A percentile compares a stretch with the other conserved stretches of the same genome.
These are phyloP conservation scores for Protaetia brevitarsis DNA, from an alignment of 1,140 invertebrate genomes.

Conservation along the genomic window DNA sequence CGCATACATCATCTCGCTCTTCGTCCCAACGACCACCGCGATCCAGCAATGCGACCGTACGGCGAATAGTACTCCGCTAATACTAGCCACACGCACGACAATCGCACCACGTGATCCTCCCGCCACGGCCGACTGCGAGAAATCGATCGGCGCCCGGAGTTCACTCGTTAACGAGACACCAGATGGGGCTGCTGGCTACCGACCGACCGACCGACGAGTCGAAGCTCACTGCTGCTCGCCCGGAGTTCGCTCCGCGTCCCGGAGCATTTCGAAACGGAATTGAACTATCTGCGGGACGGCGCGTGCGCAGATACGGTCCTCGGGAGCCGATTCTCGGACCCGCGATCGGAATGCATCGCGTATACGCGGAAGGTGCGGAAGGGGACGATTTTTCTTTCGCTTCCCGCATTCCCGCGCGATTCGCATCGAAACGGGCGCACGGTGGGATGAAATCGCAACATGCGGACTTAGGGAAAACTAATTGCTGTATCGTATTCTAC, in stretches of 20 bases:
- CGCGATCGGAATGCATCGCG: not conserved
- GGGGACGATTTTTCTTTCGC: not conserved
- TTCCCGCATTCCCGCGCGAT: not conserved
- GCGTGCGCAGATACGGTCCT: not conserved
- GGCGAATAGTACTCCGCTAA: too few species aligned
- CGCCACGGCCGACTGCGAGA: too few species aligned
- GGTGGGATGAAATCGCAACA: too few species aligned
- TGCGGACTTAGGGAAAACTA: too few species aligned
- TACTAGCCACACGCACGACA: too few species aligned
- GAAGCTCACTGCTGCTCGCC: constrained; percentile 6
- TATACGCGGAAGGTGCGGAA: not conserved
- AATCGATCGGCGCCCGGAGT: not conserved
- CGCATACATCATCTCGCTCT: too few species aligned
- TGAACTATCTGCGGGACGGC: not conserved
- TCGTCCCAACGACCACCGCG: too few species aligned
- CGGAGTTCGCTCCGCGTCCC: constrained; percentile 6
- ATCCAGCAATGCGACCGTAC: too few species aligned
- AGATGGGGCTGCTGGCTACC: too few species aligned
- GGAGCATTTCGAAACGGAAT: constrained; percentile 12
- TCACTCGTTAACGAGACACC: not conserved
- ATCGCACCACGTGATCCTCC: too few species aligned
- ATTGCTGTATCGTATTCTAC: too few species aligned
- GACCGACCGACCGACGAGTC: not conserved
- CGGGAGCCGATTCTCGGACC: not conserved
- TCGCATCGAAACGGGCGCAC: not conserved